Conservation (phyloP, 2,797 vertebrate genomes). For the Clangula hyemalis region DNA sequence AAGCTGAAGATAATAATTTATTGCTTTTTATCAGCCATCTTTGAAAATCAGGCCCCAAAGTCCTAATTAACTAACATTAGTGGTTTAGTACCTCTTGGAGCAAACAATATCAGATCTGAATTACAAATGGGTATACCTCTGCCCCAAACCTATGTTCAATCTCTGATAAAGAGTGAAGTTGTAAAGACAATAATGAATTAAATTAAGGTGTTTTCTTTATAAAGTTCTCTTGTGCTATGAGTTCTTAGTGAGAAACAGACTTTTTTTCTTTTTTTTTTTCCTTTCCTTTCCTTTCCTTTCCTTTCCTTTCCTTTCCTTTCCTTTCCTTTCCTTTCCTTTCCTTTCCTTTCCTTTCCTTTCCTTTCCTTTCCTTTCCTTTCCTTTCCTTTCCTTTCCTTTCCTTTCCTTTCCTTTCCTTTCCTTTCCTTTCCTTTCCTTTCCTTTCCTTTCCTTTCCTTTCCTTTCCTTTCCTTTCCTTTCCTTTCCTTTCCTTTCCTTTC, state of each 20-base stretch:
- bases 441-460: too few relatives aligned
- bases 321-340: too few relatives aligned
- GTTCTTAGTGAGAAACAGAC: constrained; percentile 8
- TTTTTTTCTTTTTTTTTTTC: too few relatives aligned
- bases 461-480: too few relatives aligned
- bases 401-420: too few relatives aligned
- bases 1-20: constrained; percentile 56
- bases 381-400: too few relatives aligned
- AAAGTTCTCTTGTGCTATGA: not conserved
- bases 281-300: not conserved
- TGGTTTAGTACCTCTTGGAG: not conserved
- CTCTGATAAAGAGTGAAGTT: constrained; percentile 43
- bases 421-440: too few relatives aligned
- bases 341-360: too few relatives aligned
- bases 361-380: too few relatives aligned
- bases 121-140: constrained; percentile 49
- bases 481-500: too few relatives aligned
- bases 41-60: constrained; percentile 53
- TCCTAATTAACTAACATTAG: constrained; percentile 68
- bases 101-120: constrained; percentile 58
- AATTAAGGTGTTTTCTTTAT: constrained; percentile 24
- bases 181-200: constrained; percentile 62
- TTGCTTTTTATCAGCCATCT: constrained; percentile 64
- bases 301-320: too few relatives aligned
- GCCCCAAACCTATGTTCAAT: constrained; percentile 37